phyloP scores from a whole-genome alignment of 2,113 vertebrate species.

The Oryctolagus cuniculus region mOryCun1.1 NC_091440.1:83350001-83350500 shows the following conservation, averaged over 20 bases:
- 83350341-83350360: too few relatives aligned
- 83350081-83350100: neutral
- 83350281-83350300: neutral
- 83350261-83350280: neutral
- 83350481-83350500: too few relatives aligned
- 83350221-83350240: neutral
- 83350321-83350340: too few relatives aligned
- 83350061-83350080: neutral
- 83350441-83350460: too few relatives aligned
- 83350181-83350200: neutral
- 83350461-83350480: too few relatives aligned
- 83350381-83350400: too few relatives aligned
- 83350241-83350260: neutral
- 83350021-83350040: neutral
- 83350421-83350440: too few relatives aligned
- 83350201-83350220: neutral
- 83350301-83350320: too few relatives aligned
- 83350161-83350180: neutral
- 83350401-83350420: too few relatives aligned
- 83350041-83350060: neutral
- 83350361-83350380: too few relatives aligned
- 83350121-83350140: neutral
- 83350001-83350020: neutral
- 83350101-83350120: neutral
- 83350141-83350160: neutral